These are phyloP conservation scores for Caenorhabditis japonica DNA, from an alignment of 2,888 invertebrate genomes.

Conservation along the genomic window DNA sequence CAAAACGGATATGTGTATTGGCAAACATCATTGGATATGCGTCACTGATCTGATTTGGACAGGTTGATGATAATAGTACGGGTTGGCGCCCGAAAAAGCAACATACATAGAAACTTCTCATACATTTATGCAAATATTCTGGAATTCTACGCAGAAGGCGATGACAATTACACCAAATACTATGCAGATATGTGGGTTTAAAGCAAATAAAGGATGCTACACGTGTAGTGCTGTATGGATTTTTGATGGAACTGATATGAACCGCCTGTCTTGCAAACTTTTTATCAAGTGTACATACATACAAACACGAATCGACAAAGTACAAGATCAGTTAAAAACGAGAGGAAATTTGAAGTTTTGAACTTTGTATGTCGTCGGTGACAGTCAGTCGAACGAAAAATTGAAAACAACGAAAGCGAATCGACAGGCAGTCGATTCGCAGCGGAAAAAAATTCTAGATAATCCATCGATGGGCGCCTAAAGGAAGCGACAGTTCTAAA, in stretches of 20 bases:
- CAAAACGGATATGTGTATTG: slow-evolving; percentile 52
- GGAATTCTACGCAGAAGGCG: slow-evolving; percentile 14
- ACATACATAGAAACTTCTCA: too few relatives aligned
- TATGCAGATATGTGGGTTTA: slow-evolving; percentile 3
- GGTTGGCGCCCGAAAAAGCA: slow-evolving; percentile 6
- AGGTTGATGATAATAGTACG: slow-evolving; percentile 53
- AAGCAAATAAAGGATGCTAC: too few relatives aligned
- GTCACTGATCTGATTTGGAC: slow-evolving; percentile 48
- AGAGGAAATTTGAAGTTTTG: slow-evolving; percentile 8
- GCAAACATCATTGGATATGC: slow-evolving; percentile 57
- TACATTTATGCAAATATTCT: slow-evolving; percentile 39
- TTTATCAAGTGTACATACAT: slow-evolving; percentile 31
- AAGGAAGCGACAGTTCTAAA: slow-evolving; percentile 45
- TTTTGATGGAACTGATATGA: background rate
- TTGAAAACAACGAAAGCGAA: slow-evolving; percentile 11
- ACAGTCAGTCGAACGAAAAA: background rate
- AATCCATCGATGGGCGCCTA: slow-evolving; percentile 23
- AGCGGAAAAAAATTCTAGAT: slow-evolving; percentile 29
- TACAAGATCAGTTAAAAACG: slow-evolving; percentile 4
- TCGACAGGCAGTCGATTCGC: slow-evolving; percentile 12
- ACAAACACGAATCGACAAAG: slow-evolving; percentile 28
- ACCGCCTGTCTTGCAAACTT: slow-evolving; percentile 5
- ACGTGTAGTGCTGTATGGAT: too few relatives aligned
- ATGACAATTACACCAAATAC: slow-evolving; percentile 6
- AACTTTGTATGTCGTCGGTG: slow-evolving; percentile 18